Base-by-base conservation (phyloP, 1,140 invertebrate species). In the Thaumetopoea pityocampa region DNA sequence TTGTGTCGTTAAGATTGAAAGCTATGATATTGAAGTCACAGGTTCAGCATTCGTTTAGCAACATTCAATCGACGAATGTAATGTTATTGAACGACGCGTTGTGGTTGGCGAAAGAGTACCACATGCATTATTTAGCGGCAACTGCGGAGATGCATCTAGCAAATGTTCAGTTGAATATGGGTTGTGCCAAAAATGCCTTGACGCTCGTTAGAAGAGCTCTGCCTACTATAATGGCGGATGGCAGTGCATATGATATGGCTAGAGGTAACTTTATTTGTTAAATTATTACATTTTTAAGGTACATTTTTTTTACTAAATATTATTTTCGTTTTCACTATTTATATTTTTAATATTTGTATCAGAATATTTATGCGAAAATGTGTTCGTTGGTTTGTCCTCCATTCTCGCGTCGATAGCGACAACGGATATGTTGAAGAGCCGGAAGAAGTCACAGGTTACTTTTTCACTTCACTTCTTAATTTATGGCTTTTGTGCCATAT, bases 131-230 rank as follows among this genome's bases (percentile, higher is more conserved):
- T 59, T 88, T 93, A 36, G 87, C 89, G 29, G 90, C 92, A 0
- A 63, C 94, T 10, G 88, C 92, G n/a, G 90, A 92, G 56, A 88
- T 95, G 80, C 88, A 94, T 55, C 87, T 96, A 24, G 93, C 93
- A 0, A 92, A 93, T 62, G 83, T 89, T 0, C 78, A 95, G 81
- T 73, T 95, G 8, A 82, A 91, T 30, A 89, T 94, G 83, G 90
- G 90, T 8, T 88, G 94, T 68, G 89, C 92, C 0, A 87, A 88
- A 42, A 93, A 94, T 77, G 92, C 93, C 0, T 73, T 94, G 10
- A 81, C 87, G 24, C 74, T 94, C 1, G 87, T 94, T 0, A 88
- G 93, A 38, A 88, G 89, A 51, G 88, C 90, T 16, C 88, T 95
- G 53, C 87, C 91, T 0, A 85, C 88, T 23, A 89, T 96, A 23